Conservation (phyloP, 2,888 invertebrate genomes). For the Metellina segmentata region DNA sequence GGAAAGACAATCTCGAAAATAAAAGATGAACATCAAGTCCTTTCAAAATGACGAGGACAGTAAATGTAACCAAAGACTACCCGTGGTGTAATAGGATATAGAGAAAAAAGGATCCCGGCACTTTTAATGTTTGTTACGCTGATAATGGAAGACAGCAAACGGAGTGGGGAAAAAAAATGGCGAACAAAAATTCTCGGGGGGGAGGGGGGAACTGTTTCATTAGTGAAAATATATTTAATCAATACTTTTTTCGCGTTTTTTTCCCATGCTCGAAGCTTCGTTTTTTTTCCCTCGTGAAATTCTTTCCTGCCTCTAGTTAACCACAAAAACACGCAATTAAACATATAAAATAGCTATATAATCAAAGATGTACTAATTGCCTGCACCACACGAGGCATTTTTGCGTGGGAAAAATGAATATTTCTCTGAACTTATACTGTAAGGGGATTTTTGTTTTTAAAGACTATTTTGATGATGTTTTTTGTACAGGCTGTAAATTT, state of each 20-base stretch:
- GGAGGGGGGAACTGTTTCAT: not conserved
- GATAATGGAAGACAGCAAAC: not conserved
- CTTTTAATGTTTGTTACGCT: not conserved
- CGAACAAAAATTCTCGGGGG: not conserved
- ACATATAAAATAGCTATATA: not conserved
- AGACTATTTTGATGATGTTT: not conserved
- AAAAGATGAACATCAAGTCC: not conserved
- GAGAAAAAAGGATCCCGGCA: not conserved
- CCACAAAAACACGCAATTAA: not conserved
- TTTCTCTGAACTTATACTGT: not conserved
- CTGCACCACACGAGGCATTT: not conserved
- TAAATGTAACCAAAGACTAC: not conserved
- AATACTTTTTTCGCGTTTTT: not conserved
- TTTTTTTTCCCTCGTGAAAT: not conserved
- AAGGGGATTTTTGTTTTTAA: not conserved
- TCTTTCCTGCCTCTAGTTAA: not conserved
- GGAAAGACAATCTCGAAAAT: not conserved
- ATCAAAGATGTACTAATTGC: not conserved
- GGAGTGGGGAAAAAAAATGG: not conserved
- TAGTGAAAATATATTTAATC: not conserved
- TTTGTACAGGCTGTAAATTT: not conserved
- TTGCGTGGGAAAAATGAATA: not conserved
- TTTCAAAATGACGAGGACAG: not conserved
- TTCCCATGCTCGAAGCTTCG: not conserved
- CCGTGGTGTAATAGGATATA: not conserved